These are phyloP conservation scores for Camptogramma bilineatum DNA, from an alignment of 2,888 invertebrate species.

Conservation along the genomic window DNA sequence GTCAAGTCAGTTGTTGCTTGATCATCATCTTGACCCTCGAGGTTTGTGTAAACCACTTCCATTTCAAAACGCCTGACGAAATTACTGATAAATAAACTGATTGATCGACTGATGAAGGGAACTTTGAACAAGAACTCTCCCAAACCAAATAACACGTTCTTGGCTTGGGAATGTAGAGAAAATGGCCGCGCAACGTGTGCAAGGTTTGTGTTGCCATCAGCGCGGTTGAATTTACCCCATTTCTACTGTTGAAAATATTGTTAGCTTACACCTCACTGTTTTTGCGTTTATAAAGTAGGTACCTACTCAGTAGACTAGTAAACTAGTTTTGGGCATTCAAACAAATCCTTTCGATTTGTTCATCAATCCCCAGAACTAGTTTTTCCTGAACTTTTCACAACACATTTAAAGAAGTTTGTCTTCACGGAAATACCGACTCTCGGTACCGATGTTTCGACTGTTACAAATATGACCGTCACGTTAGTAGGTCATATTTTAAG, in stretches of 20 bases:
- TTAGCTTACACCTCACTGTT: too few species aligned
- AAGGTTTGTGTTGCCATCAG: conserved; percentile 12
- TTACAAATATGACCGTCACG: background rate
- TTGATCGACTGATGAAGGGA: conserved; percentile 36
- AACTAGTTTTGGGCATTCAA: too few species aligned
- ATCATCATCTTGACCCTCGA: conserved; percentile 4
- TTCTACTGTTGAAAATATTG: too few species aligned
- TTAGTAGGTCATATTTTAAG: too few species aligned
- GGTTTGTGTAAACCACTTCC: conserved; percentile 17
- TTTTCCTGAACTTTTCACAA: too few species aligned
- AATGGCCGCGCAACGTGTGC: conserved; percentile 8
- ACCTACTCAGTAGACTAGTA: too few species aligned
- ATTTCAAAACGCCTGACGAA: conserved; percentile 29
- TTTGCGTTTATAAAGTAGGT: too few species aligned
- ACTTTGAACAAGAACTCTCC: conserved; percentile 9
- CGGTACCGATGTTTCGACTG: too few species aligned
- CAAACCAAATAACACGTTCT: conserved; percentile 20
- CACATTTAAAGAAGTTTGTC: too few species aligned
- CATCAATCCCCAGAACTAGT: too few species aligned
- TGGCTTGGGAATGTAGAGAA: background rate
- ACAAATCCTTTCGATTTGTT: too few species aligned
- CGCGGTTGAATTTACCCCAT: background rate
- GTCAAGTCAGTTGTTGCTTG: conserved; percentile 29
- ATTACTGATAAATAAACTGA: conserved; percentile 32
- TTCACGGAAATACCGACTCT: too few species aligned